Base-by-base conservation (phyloP, 2,888 invertebrate species). In the Catocala sponsa region DNA sequence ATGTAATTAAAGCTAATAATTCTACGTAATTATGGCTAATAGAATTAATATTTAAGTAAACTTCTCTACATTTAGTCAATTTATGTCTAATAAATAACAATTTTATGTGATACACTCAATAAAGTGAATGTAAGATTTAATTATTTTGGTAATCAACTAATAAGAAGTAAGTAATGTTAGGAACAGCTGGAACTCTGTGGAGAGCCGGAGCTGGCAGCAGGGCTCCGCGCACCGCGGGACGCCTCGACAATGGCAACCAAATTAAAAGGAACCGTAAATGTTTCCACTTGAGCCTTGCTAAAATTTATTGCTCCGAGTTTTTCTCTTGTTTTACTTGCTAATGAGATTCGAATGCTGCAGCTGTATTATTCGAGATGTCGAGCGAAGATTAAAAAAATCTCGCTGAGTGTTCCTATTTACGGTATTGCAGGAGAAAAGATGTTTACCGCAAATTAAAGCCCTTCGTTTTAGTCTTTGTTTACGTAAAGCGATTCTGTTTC, bases 241-340 rank as follows among this genome's bases (percentile, higher is more conserved):
- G 89, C 87, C 89, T 83, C 87, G 87, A 94, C 94, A 94, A 94
- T 93, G 86, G 90, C 91, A 90, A 90, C 92, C 92, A 92, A 94
- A 94, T 94, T 94, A 94, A 94, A 94, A 91, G 91, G 85, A 91
- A 92, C 91, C 91, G 92, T 91, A 93, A 94, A 92, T 87, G 91
- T 91, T 92, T 91, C 87, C 88, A 91, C 91, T 92, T 91, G 91
- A 89, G 91, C 88, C 89, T 89, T 89, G 93, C 93, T 91, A 91
- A 94, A 94, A 94, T 94, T 94, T 94, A 94, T 94, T 91, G 86
- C 90, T 85, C 75, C 72, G 76, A 87, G 86, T 90, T 92, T 91
- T 90, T 90, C 87, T 89, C 88, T 91, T 91, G 86, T 92, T 92
- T 90, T 85, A 83, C 83, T 88, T 86, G 85, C 92, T 94, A 94